These are phyloP conservation scores for Probaryconus sp. DNA, from an alignment of 1,140 invertebrate genomes.

Conservation along the genomic window DNA sequence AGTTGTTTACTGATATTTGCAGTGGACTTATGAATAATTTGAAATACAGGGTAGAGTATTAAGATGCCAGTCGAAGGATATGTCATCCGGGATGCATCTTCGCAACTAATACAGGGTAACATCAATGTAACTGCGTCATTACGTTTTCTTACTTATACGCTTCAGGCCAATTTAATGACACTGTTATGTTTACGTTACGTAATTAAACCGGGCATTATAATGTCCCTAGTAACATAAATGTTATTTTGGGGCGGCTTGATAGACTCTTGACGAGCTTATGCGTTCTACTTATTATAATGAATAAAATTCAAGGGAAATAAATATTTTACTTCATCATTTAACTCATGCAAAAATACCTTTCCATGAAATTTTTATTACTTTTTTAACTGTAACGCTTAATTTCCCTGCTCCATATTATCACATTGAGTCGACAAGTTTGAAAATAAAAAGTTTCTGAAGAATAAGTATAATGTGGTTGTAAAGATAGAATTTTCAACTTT, in stretches of 20 bases:
- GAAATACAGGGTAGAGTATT: background rate
- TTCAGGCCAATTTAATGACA: slow-evolving; percentile 18
- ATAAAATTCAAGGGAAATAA: slow-evolving; percentile 23
- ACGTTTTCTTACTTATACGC: slow-evolving; percentile 36
- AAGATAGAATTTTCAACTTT: too few species aligned
- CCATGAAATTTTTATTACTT: too few species aligned
- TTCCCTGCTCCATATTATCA: too few species aligned
- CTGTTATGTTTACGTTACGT: slow-evolving; percentile 41
- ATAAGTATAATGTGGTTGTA: too few species aligned
- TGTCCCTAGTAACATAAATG: background rate
- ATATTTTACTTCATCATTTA: slow-evolving; percentile 6
- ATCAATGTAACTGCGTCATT: slow-evolving; percentile 24
- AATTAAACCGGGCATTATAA: slow-evolving; percentile 33
- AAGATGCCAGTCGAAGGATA: background rate
- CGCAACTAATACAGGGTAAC: slow-evolving; percentile 17
- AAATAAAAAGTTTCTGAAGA: too few species aligned
- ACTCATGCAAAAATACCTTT: background rate
- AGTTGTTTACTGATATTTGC: too few species aligned
- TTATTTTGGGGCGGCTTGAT: slow-evolving; percentile 24
- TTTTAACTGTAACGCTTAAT: too few species aligned
- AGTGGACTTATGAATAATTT: background rate
- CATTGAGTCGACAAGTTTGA: too few species aligned
- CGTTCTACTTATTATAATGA: slow-evolving; percentile 27
- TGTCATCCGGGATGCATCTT: background rate
- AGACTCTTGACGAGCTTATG: slow-evolving; percentile 35